phyloP scores from a whole-genome alignment of 2,888 invertebrate species.

The Shargacucullia verbasci region DNA sequence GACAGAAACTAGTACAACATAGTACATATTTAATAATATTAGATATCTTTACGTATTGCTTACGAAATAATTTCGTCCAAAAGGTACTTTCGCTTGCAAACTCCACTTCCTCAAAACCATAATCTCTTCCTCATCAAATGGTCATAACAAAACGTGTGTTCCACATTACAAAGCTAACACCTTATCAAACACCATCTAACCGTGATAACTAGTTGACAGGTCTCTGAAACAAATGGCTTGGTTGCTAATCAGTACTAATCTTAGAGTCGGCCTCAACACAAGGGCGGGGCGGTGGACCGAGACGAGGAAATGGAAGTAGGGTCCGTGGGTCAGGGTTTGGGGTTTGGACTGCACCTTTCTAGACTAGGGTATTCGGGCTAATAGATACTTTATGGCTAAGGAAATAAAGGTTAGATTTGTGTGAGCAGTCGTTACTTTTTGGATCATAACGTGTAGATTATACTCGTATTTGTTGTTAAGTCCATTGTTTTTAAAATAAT shows the following conservation, averaged over 20 bases:
- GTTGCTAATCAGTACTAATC: conserved; percentile 19
- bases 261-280: conserved; percentile 24
- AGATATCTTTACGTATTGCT: too few relatives aligned
- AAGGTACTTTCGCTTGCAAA: background rate
- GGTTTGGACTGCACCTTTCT: conserved; percentile 24
- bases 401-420: background rate
- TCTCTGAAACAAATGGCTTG: conserved; percentile 18
- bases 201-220: conserved; percentile 30
- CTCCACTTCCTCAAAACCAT: conserved; percentile 16
- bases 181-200: conserved; percentile 31
- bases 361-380: conserved; percentile 7
- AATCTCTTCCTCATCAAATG: background rate
- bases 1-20: too few relatives aligned
- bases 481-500: too few relatives aligned
- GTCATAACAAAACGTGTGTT: conserved; percentile 6
- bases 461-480: too few relatives aligned
- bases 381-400: conserved; percentile 1
- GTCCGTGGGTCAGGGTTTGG: conserved; percentile 37
- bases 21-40: too few relatives aligned
- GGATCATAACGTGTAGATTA: too few relatives aligned
- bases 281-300: conserved; percentile 29
- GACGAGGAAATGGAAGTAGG: conserved; percentile 42
- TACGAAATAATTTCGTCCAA: too few relatives aligned
- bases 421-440: background rate
- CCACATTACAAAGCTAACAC: conserved; percentile 5